Evolutionary conservation across 53 echinoderm and acorn worm species (phyloP), one percentile per base, ranked within the genome.

Genomic region (Pentamera pediparva): DNA sequence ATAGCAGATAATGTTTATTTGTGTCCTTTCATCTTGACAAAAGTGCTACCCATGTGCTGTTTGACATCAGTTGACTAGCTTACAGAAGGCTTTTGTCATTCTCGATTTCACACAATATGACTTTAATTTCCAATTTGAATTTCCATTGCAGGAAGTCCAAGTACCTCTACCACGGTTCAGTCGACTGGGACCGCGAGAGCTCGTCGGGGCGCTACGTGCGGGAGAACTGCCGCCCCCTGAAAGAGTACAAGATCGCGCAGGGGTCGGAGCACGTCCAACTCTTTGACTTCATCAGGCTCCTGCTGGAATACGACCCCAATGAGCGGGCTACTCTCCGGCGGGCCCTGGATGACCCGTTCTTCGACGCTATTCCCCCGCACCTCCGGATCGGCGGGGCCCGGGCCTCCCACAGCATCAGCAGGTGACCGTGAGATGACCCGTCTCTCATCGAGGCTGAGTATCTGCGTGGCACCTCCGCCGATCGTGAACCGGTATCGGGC

Each of bases 201-300:
- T 98, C 98, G 0, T 91, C 98, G 0, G 98, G 98, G 25, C 85
- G 91, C 20, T 98, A 91, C 45, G 98, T 98, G 45, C 70, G 79
- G 8, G 98, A 98, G 63, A 98, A 98, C 84, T 98, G 98, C 78
- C 88, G 83, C 35, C 84, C 86, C 3, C 48, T 98, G 8, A 74
- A 49, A 31, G 65, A 83, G 28, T 98, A 91, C 74, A 76, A 61
- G 28, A 55, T 59, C 3, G 63, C 73, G 0, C 69, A 85, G 35
- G 61, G 77, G 7, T 89, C 85, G 30, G 91, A 98, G 39, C 89
- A 92, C 51, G 54, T 25, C 12, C 50, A 71, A 45, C 64, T 98
- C 50, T 91, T 98, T 59, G 89, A 98, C 24, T 61, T 92, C 40
- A 88, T 98, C 29, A 56, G 81, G 62, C 56, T 73, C 19, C 91